phyloP scores from a whole-genome alignment of 2,888 invertebrate genomes.

The Andrena chrysosceles region DNA sequence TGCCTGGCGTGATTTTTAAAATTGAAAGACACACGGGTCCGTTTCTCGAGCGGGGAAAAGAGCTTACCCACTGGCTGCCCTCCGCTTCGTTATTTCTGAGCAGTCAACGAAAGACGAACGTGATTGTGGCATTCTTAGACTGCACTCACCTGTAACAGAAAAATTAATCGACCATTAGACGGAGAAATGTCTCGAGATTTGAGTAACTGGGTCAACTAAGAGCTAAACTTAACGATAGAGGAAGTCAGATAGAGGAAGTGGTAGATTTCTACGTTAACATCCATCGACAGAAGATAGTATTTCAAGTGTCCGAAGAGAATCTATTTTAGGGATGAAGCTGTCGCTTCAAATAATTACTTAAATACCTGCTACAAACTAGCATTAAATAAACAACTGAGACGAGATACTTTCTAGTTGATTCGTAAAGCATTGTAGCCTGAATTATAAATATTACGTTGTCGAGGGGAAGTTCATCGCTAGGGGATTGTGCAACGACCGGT shows the following conservation, averaged over 20 bases:
- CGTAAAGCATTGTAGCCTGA: not conserved
- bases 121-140: not conserved
- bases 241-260: no score
- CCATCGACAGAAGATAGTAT: no score
- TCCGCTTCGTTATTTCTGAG: not conserved
- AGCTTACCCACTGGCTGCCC: not conserved
- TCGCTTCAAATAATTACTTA: no score
- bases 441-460: not conserved
- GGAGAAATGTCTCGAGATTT: no score
- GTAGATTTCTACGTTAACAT: no score
- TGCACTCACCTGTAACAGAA: slow-evolving; percentile 46
- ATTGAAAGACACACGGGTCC: not conserved
- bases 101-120: not conserved
- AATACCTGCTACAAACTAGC: no score
- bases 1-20: slow-evolving; percentile 18
- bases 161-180: slow-evolving; percentile 16
- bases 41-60: not conserved
- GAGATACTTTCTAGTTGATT: not conserved
- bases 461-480: not conserved
- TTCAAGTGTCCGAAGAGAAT: no score
- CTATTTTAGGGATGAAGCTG: no score
- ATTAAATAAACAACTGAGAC: not conserved
- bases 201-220: no score
- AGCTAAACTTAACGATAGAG: no score
- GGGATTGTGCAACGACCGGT: slow-evolving; percentile 34